A percentile compares a stretch with the other conserved stretches of the same genome.
These are phyloP conservation scores for Physocephala rufipes DNA, from an alignment of 2,888 invertebrate genomes.

Conservation along the genomic window DNA sequence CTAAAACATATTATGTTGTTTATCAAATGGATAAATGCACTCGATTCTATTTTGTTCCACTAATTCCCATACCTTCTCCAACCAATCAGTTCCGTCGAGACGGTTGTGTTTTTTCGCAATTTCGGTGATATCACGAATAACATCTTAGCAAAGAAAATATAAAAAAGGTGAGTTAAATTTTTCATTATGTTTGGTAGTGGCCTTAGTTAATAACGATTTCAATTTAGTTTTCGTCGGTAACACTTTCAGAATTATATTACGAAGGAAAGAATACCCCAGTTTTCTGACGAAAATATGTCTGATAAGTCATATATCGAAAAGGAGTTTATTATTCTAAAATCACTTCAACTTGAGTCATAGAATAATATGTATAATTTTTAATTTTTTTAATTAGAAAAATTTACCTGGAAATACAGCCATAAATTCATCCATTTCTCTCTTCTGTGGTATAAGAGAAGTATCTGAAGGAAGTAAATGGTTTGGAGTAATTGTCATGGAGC, in stretches of 20 bases:
- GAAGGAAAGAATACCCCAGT: too few relatives aligned
- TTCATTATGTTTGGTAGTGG: too few relatives aligned
- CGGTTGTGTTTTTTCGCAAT: slow-evolving; percentile 79
- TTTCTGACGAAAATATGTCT: too few relatives aligned
- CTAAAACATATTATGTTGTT: slow-evolving; percentile 64
- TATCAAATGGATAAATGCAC: background rate
- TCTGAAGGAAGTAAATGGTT: slow-evolving; percentile 64
- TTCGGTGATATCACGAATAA: slow-evolving; percentile 84
- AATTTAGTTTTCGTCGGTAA: too few relatives aligned
- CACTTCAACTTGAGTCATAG: too few relatives aligned
- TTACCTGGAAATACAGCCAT: slow-evolving; percentile 83
- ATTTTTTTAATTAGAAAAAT: background rate
- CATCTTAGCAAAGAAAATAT: slow-evolving; percentile 66
- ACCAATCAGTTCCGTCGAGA: slow-evolving; percentile 82
- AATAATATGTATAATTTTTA: too few relatives aligned
- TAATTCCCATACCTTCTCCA: slow-evolving; percentile 72
- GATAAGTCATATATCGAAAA: too few relatives aligned
- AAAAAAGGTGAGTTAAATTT: background rate
- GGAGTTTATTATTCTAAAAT: too few relatives aligned
- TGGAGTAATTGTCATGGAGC: slow-evolving; percentile 61
- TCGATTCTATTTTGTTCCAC: background rate
- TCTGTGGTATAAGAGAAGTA: slow-evolving; percentile 74
- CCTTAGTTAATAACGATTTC: too few relatives aligned
- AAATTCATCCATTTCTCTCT: slow-evolving; percentile 85
- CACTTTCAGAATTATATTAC: too few relatives aligned